A percentile compares a stretch with the other conserved stretches of the same genome.
phyloP scores from a whole-genome alignment of 2,888 invertebrate genomes.

The Nomada fabriciana region DNA sequence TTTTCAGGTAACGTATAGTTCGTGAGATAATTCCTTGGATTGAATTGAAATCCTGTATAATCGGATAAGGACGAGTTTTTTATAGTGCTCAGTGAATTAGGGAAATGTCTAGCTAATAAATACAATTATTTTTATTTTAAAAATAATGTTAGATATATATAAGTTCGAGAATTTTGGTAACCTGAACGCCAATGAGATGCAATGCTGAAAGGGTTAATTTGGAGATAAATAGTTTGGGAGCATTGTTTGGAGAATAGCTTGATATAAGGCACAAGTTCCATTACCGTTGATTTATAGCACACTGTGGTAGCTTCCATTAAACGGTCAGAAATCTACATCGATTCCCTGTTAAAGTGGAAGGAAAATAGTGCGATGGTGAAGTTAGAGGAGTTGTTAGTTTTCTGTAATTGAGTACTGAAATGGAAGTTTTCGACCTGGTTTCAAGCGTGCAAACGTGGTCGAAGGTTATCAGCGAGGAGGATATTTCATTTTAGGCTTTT shows the following conservation, averaged over 20 bases:
- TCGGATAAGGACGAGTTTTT: too few relatives aligned
- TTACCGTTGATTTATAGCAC: background rate
- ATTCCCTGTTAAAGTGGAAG: background rate
- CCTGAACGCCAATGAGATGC: background rate
- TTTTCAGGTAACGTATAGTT: too few relatives aligned
- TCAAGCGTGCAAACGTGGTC: background rate
- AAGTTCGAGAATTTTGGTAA: background rate
- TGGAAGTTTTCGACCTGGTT: slow-evolving; percentile 22
- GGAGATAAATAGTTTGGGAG: background rate
- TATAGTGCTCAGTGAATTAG: too few relatives aligned
- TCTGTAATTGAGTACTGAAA: slow-evolving; percentile 10
- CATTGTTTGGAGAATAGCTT: background rate
- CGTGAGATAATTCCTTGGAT: too few relatives aligned
- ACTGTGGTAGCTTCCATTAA: slow-evolving; percentile 5
- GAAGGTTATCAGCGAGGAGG: background rate
- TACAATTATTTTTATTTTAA: too few relatives aligned
- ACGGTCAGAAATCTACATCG: background rate
- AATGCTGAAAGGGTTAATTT: background rate
- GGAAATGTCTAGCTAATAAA: too few relatives aligned
- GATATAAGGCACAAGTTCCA: background rate
- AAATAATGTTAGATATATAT: too few relatives aligned
- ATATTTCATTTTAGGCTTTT: background rate
- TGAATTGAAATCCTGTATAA: too few relatives aligned
- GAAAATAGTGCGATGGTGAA: background rate
- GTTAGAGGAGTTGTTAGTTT: slow-evolving; percentile 12